Conservation (phyloP, 1,140 invertebrate species). For the Psix sp. region DNA sequence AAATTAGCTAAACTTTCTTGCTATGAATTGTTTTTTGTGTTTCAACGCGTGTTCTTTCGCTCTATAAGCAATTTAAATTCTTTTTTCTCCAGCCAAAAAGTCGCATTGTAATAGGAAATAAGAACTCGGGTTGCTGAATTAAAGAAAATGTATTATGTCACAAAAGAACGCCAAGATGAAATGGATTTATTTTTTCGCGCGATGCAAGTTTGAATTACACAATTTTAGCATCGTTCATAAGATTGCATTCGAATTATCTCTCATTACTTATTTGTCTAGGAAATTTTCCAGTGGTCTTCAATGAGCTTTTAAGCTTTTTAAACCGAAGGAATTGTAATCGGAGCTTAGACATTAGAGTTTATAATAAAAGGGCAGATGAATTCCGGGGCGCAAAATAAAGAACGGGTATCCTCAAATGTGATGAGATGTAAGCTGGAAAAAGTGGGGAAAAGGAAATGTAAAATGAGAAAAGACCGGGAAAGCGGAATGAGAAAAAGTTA, state of each 20-base stretch:
- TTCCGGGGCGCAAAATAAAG: conserved; percentile 51
- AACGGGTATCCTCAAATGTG: conserved; percentile 63
- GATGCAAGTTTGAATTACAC: too few species aligned
- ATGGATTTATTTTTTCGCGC: too few species aligned
- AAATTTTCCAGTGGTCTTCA: too few species aligned
- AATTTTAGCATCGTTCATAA: too few species aligned
- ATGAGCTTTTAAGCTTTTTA: too few species aligned
- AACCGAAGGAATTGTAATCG: conserved; percentile 13
- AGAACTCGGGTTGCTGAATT: conserved; percentile 50
- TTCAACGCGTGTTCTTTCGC: conserved; percentile 7
- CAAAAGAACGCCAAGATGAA: conserved; percentile 36
- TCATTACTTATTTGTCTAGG: too few species aligned
- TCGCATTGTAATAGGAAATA: conserved; percentile 42
- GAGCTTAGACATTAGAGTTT: conserved; percentile 43
- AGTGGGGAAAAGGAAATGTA: conserved; percentile 54
- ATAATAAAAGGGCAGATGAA: conserved; percentile 58
- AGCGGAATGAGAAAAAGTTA: conserved; percentile 64
- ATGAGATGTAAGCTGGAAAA: conserved; percentile 65
- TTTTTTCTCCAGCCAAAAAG: conserved; percentile 29
- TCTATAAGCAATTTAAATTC: conserved; percentile 47
- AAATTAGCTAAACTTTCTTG: conserved; percentile 35
- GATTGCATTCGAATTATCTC: too few species aligned
- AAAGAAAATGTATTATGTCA: conserved; percentile 39
- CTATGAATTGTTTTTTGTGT: conserved; percentile 34
- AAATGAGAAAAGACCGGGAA: conserved; percentile 42